Evolutionary conservation across 2,888 invertebrate species (phyloP), one percentile per base, ranked within the genome.

Genomic region (Thera obeliscata): DNA sequence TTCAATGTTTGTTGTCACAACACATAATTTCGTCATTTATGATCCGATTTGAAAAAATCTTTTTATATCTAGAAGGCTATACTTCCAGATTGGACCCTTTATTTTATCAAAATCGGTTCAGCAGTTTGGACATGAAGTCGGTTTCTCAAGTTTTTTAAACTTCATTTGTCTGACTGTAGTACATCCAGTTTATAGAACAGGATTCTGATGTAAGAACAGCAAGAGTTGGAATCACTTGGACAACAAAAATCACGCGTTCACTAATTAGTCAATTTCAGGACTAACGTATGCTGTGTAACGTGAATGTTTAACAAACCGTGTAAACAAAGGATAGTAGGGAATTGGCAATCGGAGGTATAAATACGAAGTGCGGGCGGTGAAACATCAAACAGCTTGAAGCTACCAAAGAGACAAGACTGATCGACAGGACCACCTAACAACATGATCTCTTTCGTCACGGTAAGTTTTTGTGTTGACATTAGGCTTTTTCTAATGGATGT

Each of bases 301-400:
- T 81, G 88, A 87, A 90, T 90, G 87, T 72, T 76, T 85, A 90
- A 88, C 86, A 76, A 55, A 88, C 88, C 89, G 90, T 91, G 87
- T 88, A 86, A 83, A 79, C 75, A 76, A 73, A 89, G 88, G 88
- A 87, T 86, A 81, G 78, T 73, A 75, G 69, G 79, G 80, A 71
- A 85, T 90, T 88, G 81, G 86, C 85, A 85, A 87, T 89, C 76
- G 60, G 65, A 70, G 52, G 83, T 92, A 92, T 92, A 92, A 83
- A 91, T 87, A 77, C 80, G 68, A 72, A 61, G 74, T 69, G 56
- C 64, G 43, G 71, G 64, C 72, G 48, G 59, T 59, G 64, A 69
- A 66, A 70, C 72, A 73, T 78, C 76, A 76, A 78, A 79, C 72
- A 77, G 22, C 49, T 61, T 43, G 36, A 12, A 56, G 38, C 54